Evolutionary conservation across 1,140 invertebrate genomes (phyloP).

Genomic region (Bombus sylvicola): DNA sequence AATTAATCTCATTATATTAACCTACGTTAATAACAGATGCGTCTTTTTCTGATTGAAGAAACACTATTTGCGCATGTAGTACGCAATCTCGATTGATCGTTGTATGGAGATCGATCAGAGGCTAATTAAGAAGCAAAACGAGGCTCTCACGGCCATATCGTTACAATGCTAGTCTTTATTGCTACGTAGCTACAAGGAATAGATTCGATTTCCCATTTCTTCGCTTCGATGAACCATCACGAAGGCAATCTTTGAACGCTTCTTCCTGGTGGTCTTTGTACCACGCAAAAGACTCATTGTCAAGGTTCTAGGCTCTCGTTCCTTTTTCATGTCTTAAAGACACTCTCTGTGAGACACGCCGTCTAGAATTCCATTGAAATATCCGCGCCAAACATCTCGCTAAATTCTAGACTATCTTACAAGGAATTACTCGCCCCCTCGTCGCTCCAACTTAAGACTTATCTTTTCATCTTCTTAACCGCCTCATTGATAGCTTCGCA

Average conservation of each 20-base stretch:
- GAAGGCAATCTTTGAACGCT: slow-evolving; percentile 36
- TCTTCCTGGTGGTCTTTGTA: slow-evolving; percentile 3
- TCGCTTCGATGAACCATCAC: slow-evolving; percentile 58
- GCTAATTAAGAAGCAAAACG: slow-evolving; percentile 51
- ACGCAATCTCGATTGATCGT: not conserved
- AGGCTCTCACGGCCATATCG: slow-evolving; percentile 37
- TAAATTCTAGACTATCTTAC: not conserved
- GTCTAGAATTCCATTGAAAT: not conserved
- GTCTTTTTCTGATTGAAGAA: not conserved
- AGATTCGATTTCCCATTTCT: slow-evolving; percentile 56
- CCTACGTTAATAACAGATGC: not conserved
- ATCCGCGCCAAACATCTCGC: not conserved
- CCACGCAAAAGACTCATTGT: not conserved
- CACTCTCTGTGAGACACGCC: not conserved
- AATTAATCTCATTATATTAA: not conserved
- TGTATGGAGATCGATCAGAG: slow-evolving; percentile 23
- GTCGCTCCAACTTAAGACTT: not conserved
- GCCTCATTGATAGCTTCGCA: not conserved
- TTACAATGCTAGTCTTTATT: slow-evolving; percentile 43
- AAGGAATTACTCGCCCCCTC: not conserved
- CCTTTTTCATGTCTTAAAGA: not conserved
- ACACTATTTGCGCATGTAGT: not conserved
- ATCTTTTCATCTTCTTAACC: not conserved
- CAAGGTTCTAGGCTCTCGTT: not conserved
- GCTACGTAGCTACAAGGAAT: slow-evolving; percentile 30